Evolutionary conservation across 2,888 invertebrate species (phyloP), one percentile per base, ranked within the genome.

Genomic region (Pterobdella sp.): DNA sequence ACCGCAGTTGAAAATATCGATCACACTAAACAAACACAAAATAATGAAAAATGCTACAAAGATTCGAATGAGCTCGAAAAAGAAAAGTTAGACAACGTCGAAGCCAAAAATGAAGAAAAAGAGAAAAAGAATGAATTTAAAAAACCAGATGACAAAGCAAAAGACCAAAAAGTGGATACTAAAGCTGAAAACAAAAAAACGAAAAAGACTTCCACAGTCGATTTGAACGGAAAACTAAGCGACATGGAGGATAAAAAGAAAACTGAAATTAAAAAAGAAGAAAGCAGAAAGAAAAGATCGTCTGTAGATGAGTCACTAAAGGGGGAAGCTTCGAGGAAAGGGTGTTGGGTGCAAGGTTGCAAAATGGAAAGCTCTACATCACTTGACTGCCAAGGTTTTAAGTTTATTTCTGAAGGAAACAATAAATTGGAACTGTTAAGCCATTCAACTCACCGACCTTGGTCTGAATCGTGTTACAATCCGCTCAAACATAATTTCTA

Each of bases 301-400:
- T 22, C n/a, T 4, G 14, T 56, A 26, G n/a, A 3, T 4, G 60
- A 26, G n/a, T 14, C 60, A 26, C n/a, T 56, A 26, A 56, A 56
- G 60, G 60, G 14, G 60, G 60, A 56, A 26, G n/a, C 60, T 14
- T 14, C 60, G n/a, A 56, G 60, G 60, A 22, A 56, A 22, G 60
- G 60, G 3, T 56, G 60, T n/a, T 56, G 60, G 60, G 60, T 56
- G 60, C 10, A 56, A 26, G 60, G 60, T 3, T 56, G 60, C 60
- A 56, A 56, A n/a, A n/a, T 26, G 7, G 60, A 56, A 3, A 22
- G n/a, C 4, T 26, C n/a, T 22, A 56, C 26, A 22, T 56, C 60
- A 3, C 26, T 26, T 3, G 60, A 56, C n/a, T 42, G 49, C 49
- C 22, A 7, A 42, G 60, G 60, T 26, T 56, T 56, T 26, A 56